These are phyloP conservation scores for Ophion costatus DNA, from an alignment of 2,888 invertebrate species.

Conservation along the genomic window DNA sequence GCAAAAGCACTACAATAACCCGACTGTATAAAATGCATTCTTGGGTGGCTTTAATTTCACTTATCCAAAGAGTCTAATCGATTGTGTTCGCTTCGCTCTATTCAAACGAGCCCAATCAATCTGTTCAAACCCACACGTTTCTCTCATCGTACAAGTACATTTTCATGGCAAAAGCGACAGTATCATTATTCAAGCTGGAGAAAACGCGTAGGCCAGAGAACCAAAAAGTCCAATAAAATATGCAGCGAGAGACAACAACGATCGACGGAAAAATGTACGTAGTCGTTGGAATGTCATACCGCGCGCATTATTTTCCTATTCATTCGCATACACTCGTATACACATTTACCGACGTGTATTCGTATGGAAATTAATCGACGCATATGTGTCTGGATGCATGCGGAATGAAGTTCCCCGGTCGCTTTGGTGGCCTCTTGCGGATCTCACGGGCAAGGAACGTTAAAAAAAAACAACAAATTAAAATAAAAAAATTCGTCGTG, in stretches of 20 bases:
- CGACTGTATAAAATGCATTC: not conserved
- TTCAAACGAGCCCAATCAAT: not conserved
- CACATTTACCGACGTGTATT: not conserved
- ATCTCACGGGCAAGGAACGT: constrained; percentile 47
- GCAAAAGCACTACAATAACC: not conserved
- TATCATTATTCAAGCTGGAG: constrained; percentile 1
- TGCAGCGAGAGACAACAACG: constrained; percentile 3
- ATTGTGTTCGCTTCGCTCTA: not conserved
- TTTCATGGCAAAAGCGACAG: not conserved
- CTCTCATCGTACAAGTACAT: constrained; percentile 1
- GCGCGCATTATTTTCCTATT: not conserved
- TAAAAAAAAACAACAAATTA: constrained; percentile 7
- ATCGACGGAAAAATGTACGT: constrained; percentile 4
- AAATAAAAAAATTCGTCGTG: constrained; percentile 70
- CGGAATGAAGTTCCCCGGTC: constrained; percentile 49
- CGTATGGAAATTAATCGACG: constrained; percentile 24
- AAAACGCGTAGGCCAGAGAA: constrained; percentile 15
- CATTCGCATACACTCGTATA: not conserved
- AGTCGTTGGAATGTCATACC: constrained; percentile 23
- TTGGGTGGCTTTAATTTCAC: not conserved
- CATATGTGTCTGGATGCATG: not conserved
- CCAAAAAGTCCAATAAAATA: not conserved
- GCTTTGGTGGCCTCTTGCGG: constrained; percentile 44
- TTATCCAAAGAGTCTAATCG: not conserved
- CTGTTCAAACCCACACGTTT: constrained; percentile 3